Evolutionary conservation across 1,140 invertebrate species (phyloP).

Genomic region (Leguminivora glycinivorella): DNA sequence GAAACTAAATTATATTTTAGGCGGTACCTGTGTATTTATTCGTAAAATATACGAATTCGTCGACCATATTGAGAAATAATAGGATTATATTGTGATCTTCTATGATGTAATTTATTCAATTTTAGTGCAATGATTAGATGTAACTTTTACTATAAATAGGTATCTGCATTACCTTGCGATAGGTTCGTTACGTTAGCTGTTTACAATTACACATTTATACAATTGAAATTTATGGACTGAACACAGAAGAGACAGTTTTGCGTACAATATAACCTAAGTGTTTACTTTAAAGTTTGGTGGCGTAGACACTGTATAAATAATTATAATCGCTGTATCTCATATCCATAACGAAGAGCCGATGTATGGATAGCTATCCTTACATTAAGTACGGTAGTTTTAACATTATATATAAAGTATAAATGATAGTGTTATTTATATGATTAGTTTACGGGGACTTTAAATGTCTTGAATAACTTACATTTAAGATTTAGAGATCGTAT

Average conservation of each 20-base stretch:
- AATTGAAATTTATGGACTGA: slow-evolving; percentile 66
- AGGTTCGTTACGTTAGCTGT: slow-evolving; percentile 65
- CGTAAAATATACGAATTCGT: slow-evolving; percentile 21
- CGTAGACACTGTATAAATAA: slow-evolving; percentile 64
- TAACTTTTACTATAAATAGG: slow-evolving; percentile 63
- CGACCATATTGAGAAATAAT: slow-evolving; percentile 46
- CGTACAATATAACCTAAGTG: slow-evolving; percentile 61
- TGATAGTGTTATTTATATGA: slow-evolving; percentile 77
- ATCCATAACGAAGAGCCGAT: slow-evolving; percentile 60
- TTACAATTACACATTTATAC: slow-evolving; percentile 62
- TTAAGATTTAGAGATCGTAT: slow-evolving; percentile 70
- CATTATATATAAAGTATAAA: slow-evolving; percentile 68
- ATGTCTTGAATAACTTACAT: slow-evolving; percentile 69
- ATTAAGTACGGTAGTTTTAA: slow-evolving; percentile 71
- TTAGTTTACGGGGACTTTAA: slow-evolving; percentile 72
- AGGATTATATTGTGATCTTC: slow-evolving; percentile 61
- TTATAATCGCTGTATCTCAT: slow-evolving; percentile 56
- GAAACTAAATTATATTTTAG: slow-evolving; percentile 40
- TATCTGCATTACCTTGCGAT: slow-evolving; percentile 61
- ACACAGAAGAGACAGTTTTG: slow-evolving; percentile 52
- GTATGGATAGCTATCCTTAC: slow-evolving; percentile 62
- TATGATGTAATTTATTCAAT: slow-evolving; percentile 73
- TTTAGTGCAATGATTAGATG: slow-evolving; percentile 78
- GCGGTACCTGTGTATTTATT: slow-evolving; percentile 34
- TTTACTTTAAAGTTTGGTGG: slow-evolving; percentile 54